Evolutionary conservation across 2,888 invertebrate genomes (phyloP), one percentile per base, ranked within the genome.

Genomic region (Parthenolecanium corni): DNA sequence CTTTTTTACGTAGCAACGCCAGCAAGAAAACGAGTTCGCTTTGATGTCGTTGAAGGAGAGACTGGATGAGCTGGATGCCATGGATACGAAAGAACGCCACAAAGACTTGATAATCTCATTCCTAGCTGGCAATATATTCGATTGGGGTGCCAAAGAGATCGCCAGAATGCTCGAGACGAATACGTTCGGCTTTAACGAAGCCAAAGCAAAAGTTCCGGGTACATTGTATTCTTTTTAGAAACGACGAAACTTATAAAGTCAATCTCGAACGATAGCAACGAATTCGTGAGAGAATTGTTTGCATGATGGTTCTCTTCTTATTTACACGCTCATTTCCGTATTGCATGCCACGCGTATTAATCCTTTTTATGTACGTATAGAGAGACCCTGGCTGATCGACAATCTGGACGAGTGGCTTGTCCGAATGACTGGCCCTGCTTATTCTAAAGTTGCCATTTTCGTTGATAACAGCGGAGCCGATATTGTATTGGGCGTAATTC

Each of bases 391-490:
- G 95, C 77, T 96, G 66, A 80, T 84, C 71, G 96, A 96, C 75
- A 80, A 85, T 72, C 79, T 93, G 69, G 91, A 94, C 70, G 78
- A 77, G 58, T 96, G 93, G 92, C 75, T 87, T 66, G 75, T 80
- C 44, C 81, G 87, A 69, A 72, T 93, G 67, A 77, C 81, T 75
- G 80, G 78, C 67, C 76, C 78, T 63, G 79, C 85, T 12, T 90
- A 95, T 74, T 85, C 84, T 72, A 90, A 91, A 77, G 91, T 89
- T 53, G 87, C 87, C 23, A 83, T 97, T 69, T 97, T 97, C 77
- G 89, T 94, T 52, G 96, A 97, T 73, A 97, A 97, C 74, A 92
- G 93, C 72, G 97, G 96, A 12, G 85, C 90, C 64, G 96, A 97
- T 76, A 85, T 96, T 71, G 81, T 96, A 62, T 79, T 96, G 64